Conservation (phyloP, 2,797 vertebrate genomes). For the Peromyscus melanophrys region DNA sequence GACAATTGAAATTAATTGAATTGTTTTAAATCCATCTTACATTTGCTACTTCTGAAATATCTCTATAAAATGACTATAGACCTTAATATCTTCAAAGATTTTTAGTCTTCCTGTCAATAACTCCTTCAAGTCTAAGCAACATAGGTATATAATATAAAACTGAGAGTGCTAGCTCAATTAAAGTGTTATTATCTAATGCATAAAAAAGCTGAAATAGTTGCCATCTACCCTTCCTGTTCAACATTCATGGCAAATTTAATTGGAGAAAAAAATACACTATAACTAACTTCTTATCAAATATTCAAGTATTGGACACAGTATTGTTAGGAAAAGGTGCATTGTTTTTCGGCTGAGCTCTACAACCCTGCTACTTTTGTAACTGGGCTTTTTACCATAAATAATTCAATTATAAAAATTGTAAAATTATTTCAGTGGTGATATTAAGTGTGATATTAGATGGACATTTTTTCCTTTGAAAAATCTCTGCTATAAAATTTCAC, state of each 20-base stretch:
- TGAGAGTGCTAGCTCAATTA: neutral
- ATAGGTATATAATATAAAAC: neutral
- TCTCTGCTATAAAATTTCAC: neutral
- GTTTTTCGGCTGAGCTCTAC: neutral
- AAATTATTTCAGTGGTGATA: constrained; percentile 36
- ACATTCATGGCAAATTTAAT: neutral
- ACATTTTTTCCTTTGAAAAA: neutral
- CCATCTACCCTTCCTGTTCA: neutral
- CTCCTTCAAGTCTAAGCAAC: neutral
- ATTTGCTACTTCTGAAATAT: neutral
- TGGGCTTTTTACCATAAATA: neutral
- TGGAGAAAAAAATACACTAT: neutral
- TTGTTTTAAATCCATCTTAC: neutral
- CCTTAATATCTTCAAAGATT: neutral
- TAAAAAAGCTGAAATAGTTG: neutral
- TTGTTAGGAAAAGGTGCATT: neutral
- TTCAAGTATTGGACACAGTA: neutral
- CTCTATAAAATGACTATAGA: neutral
- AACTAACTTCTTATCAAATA: neutral
- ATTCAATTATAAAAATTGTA: neutral
- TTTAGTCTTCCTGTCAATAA: neutral
- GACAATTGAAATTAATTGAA: neutral
- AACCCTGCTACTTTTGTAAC: neutral
- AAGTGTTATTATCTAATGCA: neutral
- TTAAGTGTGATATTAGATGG: neutral